phyloP scores from a whole-genome alignment of 2,797 vertebrate species.

The Danio albolineatus region DNA sequence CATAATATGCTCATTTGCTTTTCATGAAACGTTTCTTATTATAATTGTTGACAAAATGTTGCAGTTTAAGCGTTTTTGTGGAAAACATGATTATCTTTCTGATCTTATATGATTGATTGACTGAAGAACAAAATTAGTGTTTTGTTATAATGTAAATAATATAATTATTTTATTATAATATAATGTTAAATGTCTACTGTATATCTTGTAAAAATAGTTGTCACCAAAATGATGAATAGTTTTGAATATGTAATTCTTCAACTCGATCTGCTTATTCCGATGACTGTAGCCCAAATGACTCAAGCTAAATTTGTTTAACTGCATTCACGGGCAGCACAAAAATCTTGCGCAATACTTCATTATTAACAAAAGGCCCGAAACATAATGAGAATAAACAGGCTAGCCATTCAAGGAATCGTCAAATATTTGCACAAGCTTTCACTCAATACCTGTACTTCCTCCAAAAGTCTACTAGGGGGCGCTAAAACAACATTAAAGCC shows the following conservation, averaged over 20 bases:
- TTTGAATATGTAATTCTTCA: background rate
- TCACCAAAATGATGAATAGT: background rate
- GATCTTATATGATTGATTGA: too few relatives aligned
- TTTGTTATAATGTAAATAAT: too few relatives aligned
- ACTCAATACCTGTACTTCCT: background rate
- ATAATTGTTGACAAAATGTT: too few relatives aligned
- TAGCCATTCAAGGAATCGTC: background rate
- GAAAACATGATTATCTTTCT: too few relatives aligned
- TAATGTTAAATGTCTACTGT: too few relatives aligned
- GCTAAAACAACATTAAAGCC: background rate
- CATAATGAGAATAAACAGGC: constrained; percentile 6
- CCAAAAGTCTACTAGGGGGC: constrained; percentile 38
- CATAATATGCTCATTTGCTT: too few relatives aligned
- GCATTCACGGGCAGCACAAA: background rate
- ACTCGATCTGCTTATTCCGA: background rate
- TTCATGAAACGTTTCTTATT: too few relatives aligned
- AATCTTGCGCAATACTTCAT: background rate
- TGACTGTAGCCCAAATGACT: background rate
- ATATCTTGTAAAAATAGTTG: too few relatives aligned
- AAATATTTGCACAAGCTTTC: constrained; percentile 21
- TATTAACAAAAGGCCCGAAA: background rate
- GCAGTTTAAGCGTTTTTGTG: too few relatives aligned
- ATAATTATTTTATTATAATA: too few relatives aligned
- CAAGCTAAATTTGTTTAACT: background rate
- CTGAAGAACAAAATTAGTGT: too few relatives aligned